A percentile compares a stretch with the other conserved stretches of the same genome.
Conservation (phyloP, 2,113 vertebrate genomes). For the Xenotilapia longispinis region DNA sequence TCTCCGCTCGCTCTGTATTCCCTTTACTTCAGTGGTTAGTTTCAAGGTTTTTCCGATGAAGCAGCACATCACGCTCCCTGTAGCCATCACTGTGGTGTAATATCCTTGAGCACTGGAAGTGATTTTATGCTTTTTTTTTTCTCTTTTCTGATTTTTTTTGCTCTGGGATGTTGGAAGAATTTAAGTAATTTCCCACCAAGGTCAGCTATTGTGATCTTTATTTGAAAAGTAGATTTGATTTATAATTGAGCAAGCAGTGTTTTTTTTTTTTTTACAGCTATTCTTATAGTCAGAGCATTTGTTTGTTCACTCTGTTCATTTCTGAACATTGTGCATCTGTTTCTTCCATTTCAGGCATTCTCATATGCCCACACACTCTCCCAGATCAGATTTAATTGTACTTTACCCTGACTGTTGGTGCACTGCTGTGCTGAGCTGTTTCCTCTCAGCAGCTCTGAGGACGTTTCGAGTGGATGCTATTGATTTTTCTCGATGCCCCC, state of each 20-base stretch:
- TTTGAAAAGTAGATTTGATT: constrained; percentile 5
- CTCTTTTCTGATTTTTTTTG: not conserved
- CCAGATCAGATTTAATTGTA: constrained; percentile 21
- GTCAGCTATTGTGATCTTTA: constrained; percentile 4
- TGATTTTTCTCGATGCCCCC: constrained; percentile 43
- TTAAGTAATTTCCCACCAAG: constrained; percentile 23
- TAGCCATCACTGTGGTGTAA: not conserved
- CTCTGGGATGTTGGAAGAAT: not conserved
- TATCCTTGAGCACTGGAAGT: constrained; percentile 24
- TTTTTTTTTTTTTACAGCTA: not conserved
- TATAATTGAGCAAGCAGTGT: not conserved
- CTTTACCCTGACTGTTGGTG: not conserved
- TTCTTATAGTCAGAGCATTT: not conserved
- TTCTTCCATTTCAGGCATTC: not conserved
- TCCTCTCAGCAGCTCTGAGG: constrained; percentile 20
- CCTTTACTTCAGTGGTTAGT: not conserved
- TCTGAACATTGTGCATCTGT: not conserved
- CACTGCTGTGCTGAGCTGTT: constrained; percentile 1
- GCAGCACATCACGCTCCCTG: not conserved
- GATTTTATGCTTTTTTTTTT: not conserved
- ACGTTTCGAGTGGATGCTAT: constrained; percentile 30
- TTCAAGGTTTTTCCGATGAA: not conserved
- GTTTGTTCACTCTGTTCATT: not conserved
- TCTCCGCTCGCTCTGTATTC: not conserved
- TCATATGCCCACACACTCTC: not conserved